Base-by-base conservation (phyloP, 2,797 vertebrate genomes). In the Micropoecilia bifurca region DNA sequence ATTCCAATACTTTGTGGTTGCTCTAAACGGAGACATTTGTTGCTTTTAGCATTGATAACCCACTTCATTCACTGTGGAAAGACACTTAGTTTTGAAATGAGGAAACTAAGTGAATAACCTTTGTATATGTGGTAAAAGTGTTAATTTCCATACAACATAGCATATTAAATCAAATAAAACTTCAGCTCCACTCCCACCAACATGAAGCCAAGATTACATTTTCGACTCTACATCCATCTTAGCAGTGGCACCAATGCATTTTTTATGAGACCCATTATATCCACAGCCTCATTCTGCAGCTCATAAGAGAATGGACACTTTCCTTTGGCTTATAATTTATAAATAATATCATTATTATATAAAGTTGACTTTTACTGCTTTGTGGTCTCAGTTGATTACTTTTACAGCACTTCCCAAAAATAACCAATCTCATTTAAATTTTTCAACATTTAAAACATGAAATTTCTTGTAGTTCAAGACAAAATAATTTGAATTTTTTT, bases 351-450 rank as follows among this genome's bases (percentile, higher is more conserved):
- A 50, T 74, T 36, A 79, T 79, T 74, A 69, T 71, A 77, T 22
- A 46, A 10, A 33, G 18, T 12, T 41, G 61, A 20, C 18, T 22
- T 30, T 22, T 66, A 53, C 33, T 66, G 63, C 18, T 22, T 22
- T 33, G 30, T 20, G 18, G 14, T 8, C 63, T 13, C 33, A 14
- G 63, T 22, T 66, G 33, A 36, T 66, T 39, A 66, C 61, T 39
- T 8, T n/a, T 53, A 76, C 83, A 47, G 71, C 18, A 14, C 71
- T 36, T 53, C 39, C 80, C 77, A 79, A 59, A 71, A 77, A 13
- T 57, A 57, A 28, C 5, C 1, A 28, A 57, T 57, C 25, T 53
- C 50, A 3, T 50, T 50, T 50, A 3, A 25, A 53, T 25, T 25
- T 53, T 25, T 53, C 22, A 25, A 53, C 8, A 53, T 53, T 53